Conservation (phyloP, 2,888 invertebrate species). For the Luffia ferchaultella region DNA sequence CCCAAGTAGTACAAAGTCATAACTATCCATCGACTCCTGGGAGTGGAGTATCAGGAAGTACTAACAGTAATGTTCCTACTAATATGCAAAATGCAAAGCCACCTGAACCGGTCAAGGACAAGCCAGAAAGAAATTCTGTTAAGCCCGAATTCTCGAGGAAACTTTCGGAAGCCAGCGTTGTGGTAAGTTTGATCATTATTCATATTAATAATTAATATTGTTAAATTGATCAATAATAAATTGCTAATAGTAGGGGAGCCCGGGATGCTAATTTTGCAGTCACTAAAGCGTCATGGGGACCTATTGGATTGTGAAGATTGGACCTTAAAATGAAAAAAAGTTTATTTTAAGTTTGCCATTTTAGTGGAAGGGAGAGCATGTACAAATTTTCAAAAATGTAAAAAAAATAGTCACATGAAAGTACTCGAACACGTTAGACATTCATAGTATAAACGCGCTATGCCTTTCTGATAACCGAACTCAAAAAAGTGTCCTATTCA, state of each 20-base stretch:
- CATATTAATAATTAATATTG: too few species aligned
- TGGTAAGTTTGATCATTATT: too few species aligned
- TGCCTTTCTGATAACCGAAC: not conserved
- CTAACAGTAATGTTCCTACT: slow-evolving; percentile 22
- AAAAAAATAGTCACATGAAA: too few species aligned
- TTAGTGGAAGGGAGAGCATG: not conserved
- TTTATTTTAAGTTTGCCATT: not conserved
- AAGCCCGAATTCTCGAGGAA: slow-evolving; percentile 36
- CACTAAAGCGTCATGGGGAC: not conserved
- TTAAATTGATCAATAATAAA: too few species aligned
- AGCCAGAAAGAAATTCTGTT: slow-evolving; percentile 27
- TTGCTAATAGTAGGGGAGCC: not conserved
- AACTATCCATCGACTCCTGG: slow-evolving; percentile 28
- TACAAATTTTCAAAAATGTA: too few species aligned
- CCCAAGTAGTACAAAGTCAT: slow-evolving; percentile 36
- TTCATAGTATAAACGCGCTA: not conserved
- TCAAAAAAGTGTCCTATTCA: not conserved
- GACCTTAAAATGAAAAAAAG: not conserved
- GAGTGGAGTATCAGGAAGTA: slow-evolving; percentile 12
- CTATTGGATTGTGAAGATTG: not conserved
- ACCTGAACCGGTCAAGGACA: not conserved
- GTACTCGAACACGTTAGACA: not conserved
- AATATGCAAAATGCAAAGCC: not conserved
- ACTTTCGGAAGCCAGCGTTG: slow-evolving; percentile 39
- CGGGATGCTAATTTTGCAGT: not conserved